Conservation (phyloP, 2,797 vertebrate species). For the Brachymystax lenok region DNA sequence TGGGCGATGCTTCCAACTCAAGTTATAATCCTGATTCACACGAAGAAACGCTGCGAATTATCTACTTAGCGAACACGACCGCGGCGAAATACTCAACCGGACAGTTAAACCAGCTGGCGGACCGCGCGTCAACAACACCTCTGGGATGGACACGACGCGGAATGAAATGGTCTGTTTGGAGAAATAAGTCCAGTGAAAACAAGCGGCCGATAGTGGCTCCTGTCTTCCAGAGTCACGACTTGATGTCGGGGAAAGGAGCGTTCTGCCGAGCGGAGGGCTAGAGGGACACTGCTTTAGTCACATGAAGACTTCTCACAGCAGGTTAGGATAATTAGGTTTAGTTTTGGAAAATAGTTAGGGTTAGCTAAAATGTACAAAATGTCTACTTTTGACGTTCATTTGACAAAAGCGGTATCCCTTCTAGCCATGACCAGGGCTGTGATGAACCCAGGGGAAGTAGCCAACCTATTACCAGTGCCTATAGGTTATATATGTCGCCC, state of each 20-base stretch:
- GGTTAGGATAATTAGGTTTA: slow-evolving; percentile 61
- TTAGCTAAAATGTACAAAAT: no score
- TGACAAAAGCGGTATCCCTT: no score
- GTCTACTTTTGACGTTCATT: no score
- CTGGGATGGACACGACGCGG: slow-evolving; percentile 73
- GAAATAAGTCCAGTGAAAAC: slow-evolving; percentile 81
- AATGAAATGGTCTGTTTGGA: slow-evolving; percentile 75
- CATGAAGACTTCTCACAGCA: background rate
- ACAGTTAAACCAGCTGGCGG: slow-evolving; percentile 58
- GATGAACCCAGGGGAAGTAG: slow-evolving; percentile 35
- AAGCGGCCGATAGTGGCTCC: slow-evolving; percentile 81
- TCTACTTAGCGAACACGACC: slow-evolving; percentile 63
- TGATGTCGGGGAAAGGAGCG: slow-evolving; percentile 80
- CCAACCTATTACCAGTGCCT: slow-evolving; percentile 29
- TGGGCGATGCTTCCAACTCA: slow-evolving; percentile 39
- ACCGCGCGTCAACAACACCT: slow-evolving; percentile 77
- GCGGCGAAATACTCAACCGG: slow-evolving; percentile 25
- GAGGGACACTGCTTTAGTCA: no score
- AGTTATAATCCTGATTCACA: slow-evolving; percentile 46
- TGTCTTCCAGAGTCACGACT: slow-evolving; percentile 77
- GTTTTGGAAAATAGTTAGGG: rapidly evolving
- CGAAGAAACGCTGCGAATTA: slow-evolving; percentile 59
- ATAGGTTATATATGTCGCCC: slow-evolving; percentile 45
- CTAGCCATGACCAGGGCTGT: no score
- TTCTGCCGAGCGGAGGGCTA: slow-evolving; percentile 73